Evolutionary conservation across 2,797 vertebrate species (phyloP), one percentile per base, ranked within the genome.

Genomic region (Ciconia nigra): DNA sequence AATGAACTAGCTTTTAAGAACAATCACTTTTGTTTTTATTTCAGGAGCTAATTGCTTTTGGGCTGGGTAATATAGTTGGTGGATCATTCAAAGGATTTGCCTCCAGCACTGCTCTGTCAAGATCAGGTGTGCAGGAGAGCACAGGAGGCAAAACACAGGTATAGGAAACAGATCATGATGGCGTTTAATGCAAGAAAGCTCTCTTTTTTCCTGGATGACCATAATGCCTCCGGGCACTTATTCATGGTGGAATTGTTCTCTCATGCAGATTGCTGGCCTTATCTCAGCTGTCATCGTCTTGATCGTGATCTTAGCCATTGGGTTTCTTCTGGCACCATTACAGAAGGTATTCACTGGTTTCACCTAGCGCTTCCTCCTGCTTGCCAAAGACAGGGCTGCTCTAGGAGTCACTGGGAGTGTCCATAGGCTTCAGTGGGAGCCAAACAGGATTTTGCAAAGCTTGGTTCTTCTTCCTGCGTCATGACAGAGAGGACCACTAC

Each of bases 61-160:
- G 99, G n/a, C 85, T 98, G 65, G 98, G 99, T 95, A 99, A 99
- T 96, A 99, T 99, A 81, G 98, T 99, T 55, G 97, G 98, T 47
- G 99, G 99, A 26, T 97, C 98, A 5, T 99, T 99, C 96, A 98
- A 97, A 97, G 98, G 99, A 31, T 99, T 99, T 94, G 99, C 98
- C 20, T 98, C 98, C 4, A 99, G 99, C 69, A 99, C 99, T 3
- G 97, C 99, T 87, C 98, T 99, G n/a, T 99, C 99, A 57, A 99
- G 99, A 96, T 99, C 98, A 4, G 99, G 98, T 17, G 99, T 99
- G 41, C 99, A 99, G 96, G 99, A 99, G 94, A 99, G 99, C 96
- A 99, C 99, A 2, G 99, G 99, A n/a, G 99, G 99, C 7, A 99
- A 99, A 98, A 99, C 99, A 2, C 99, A 99, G 99, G 99, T 99